A percentile compares a stretch with the other conserved stretches of the same genome.
phyloP scores from a whole-genome alignment of 2,888 invertebrate species.

The Zelleria hepariella region DNA sequence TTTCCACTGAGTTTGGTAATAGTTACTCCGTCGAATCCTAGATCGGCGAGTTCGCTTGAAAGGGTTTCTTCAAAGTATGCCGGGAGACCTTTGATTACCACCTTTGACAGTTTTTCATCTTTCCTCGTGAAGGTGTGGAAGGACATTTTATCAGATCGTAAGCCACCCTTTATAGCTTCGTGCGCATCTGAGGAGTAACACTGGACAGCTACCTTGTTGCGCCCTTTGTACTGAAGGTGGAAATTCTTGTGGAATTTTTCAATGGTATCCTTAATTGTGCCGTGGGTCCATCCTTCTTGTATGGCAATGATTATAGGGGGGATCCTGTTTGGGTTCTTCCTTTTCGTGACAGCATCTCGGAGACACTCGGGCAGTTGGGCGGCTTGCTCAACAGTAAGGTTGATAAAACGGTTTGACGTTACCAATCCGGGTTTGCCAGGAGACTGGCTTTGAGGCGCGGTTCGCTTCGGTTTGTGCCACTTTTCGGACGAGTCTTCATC shows the following conservation, averaged over 20 bases:
- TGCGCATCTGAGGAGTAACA: background rate
- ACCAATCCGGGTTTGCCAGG: background rate
- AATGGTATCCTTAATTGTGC: background rate
- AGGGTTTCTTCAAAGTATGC: background rate
- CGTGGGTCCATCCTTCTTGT: background rate
- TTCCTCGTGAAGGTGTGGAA: slow-evolving; percentile 2
- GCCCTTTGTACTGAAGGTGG: background rate
- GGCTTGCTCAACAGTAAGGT: background rate
- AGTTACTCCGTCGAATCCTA: background rate
- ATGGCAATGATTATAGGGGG: background rate
- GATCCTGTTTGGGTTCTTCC: background rate
- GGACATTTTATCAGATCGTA: background rate
- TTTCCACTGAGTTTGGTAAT: background rate
- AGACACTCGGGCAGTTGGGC: background rate
- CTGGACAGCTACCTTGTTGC: too few species aligned
- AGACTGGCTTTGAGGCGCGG: background rate
- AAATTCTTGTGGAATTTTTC: background rate
- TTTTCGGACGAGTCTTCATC: background rate
- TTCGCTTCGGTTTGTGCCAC: background rate
- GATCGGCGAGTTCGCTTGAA: background rate
- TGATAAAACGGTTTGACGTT: background rate
- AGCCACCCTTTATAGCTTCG: background rate
- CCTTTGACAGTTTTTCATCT: background rate
- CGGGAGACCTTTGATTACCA: background rate
- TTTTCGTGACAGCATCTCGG: background rate